Evolutionary conservation across 2,888 invertebrate genomes (phyloP).

Genomic region (Tipula vernalis): DNA sequence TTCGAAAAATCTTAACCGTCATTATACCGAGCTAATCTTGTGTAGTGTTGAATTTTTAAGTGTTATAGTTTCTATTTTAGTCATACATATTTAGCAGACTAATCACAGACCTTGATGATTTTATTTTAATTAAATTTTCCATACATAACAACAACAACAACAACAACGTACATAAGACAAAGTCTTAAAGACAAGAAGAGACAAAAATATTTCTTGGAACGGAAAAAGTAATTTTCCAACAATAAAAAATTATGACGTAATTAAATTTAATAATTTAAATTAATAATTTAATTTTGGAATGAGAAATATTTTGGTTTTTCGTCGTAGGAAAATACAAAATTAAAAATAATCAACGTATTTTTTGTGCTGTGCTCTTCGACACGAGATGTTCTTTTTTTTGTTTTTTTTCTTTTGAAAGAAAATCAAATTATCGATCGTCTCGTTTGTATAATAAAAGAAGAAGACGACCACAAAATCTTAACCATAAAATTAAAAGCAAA

Average conservation of each 20-base stretch:
- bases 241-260: not conserved
- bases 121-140: not conserved
- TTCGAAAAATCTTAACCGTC: not conserved
- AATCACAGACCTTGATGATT: not conserved
- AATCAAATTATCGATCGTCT: slow-evolving; percentile 4
- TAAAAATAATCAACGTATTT: not conserved
- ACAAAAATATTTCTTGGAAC: not conserved
- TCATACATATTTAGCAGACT: not conserved
- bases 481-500: not conserved
- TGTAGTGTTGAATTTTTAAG: not conserved
- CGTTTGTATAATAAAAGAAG: not conserved
- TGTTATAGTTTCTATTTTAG: not conserved
- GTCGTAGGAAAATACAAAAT: not conserved
- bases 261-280: not conserved
- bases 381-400: not conserved
- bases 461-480: not conserved
- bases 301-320: not conserved
- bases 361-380: not conserved
- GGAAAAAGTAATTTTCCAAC: not conserved
- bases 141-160: not conserved
- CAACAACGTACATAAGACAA: not conserved
- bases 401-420: not conserved
- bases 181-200: not conserved
- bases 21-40: not conserved
- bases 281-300: not conserved